Base-by-base conservation (phyloP, 2,888 invertebrate species). In the Nephrocerus scutellatus region DNA sequence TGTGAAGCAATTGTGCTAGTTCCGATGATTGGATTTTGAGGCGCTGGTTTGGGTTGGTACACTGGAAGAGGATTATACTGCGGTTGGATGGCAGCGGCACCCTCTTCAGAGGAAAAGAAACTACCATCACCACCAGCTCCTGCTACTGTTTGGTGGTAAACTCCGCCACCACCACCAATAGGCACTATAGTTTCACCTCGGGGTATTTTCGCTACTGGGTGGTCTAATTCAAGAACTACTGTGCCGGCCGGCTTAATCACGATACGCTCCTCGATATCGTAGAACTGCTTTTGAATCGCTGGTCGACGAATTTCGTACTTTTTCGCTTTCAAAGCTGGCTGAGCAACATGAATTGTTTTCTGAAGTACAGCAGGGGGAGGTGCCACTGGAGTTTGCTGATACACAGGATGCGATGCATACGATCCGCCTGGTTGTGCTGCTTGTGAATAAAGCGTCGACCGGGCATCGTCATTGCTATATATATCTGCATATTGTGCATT, bases 241-340 rank as follows among this genome's bases (percentile, higher is more conserved):
- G 75, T 75, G 19, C 77, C 77, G 5, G 75, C 76, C 1, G 77
- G 77, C 18, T 76, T 72, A 28, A 77, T 70, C 13, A 77, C 65
- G 15, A 75, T 72, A 30, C 75, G 71, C 51, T 77, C 75, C 52
- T 77, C 77, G 47, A 77, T 75, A 50, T 77, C 77, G 57, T 76
- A 77, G 59, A 77, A 77, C 54, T 77, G 74, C 58, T 77, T 77
- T 50, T 76, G 74, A 43, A 77, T 74, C 22, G 76, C 77, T 26
- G 77, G 77, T 44, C 77, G 72, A 42, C 76, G 73, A 8, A 77
- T 70, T 55, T 75, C 74, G 52, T 71, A 72, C 45, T 73, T 75
- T 37, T 74, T 72, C 16, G 76, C 75, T 47, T 74, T 74, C 13
- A 67, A 64, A 4, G 74, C 75, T 0, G 76, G 75, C 49, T 76